A percentile compares a stretch with the other conserved stretches of the same genome.
These are phyloP conservation scores for Colossoma macropomum DNA, from an alignment of 2,113 vertebrate genomes.

Conservation along the genomic window DNA sequence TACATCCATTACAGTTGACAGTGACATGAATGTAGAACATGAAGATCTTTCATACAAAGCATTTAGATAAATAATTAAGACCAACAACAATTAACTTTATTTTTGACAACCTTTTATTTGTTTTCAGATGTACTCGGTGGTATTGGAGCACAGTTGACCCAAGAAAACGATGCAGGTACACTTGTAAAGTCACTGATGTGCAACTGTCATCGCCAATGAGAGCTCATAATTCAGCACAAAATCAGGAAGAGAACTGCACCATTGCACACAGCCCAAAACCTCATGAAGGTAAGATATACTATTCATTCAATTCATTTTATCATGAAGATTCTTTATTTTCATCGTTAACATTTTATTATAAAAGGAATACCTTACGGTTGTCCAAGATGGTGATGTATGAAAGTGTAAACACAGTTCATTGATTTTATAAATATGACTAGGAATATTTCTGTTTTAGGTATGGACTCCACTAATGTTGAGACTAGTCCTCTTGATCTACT, in stretches of 20 bases:
- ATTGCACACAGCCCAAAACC: slow-evolving; percentile 83
- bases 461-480: slow-evolving; percentile 61
- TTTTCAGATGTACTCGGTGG: slow-evolving; percentile 85
- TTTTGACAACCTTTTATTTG: slow-evolving; percentile 19
- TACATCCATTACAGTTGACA: no score
- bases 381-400: no score
- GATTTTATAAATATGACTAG: no score
- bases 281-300: slow-evolving; percentile 68
- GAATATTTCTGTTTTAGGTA: slow-evolving; percentile 56
- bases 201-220: slow-evolving; percentile 78
- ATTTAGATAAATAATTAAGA: no score
- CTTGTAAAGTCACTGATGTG: slow-evolving; percentile 86
- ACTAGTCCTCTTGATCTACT: slow-evolving; percentile 67
- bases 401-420: no score
- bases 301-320: neutral
- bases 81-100: no score
- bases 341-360: neutral
- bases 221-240: slow-evolving; percentile 69
- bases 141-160: slow-evolving; percentile 94
- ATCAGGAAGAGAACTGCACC: slow-evolving; percentile 85
- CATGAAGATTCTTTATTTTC: neutral
- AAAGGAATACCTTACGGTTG: no score
- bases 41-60: no score
- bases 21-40: no score
- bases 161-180: slow-evolving; percentile 85